These are phyloP conservation scores for Gobio gobio DNA, from an alignment of 2,113 vertebrate genomes.

Conservation along the genomic window DNA sequence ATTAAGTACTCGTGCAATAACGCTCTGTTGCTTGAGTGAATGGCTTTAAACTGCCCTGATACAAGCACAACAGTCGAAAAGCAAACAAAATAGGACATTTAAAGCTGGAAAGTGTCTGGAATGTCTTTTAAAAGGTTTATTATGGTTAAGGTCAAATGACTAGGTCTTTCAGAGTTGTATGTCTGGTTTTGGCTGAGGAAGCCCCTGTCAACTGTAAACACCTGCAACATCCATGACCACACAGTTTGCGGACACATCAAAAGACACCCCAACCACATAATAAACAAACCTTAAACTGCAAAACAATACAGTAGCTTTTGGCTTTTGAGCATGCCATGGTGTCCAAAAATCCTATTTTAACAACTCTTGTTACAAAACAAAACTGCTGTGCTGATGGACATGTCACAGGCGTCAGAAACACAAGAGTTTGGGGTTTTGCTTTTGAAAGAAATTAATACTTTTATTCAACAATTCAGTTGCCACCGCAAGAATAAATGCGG, in stretches of 20 bases:
- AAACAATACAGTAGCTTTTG: slow-evolving; percentile 41
- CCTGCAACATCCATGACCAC: slow-evolving; percentile 56
- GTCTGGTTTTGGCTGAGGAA: slow-evolving; percentile 33
- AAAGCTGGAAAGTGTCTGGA: neutral
- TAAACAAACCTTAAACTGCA: slow-evolving; percentile 51
- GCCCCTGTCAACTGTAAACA: slow-evolving; percentile 56
- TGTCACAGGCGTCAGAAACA: neutral
- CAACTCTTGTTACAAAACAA: neutral
- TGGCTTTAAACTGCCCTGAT: slow-evolving; percentile 25
- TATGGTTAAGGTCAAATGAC: neutral
- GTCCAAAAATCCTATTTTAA: neutral
- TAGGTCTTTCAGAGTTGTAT: slow-evolving; percentile 8
- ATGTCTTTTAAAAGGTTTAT: neutral
- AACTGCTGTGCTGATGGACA: neutral
- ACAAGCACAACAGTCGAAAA: slow-evolving; percentile 37
- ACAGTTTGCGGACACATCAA: slow-evolving; percentile 56
- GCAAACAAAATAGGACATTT: slow-evolving; percentile 38
- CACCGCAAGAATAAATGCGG: neutral
- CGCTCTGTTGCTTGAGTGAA: slow-evolving; percentile 32
- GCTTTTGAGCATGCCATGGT: slow-evolving; percentile 23
- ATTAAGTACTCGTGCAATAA: slow-evolving; percentile 29
- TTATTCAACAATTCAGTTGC: neutral
- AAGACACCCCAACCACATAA: slow-evolving; percentile 46
- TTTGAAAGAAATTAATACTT: neutral
- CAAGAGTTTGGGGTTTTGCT: neutral